Evolutionary conservation across 2,113 vertebrate species (phyloP).

Genomic region (Thryonomys swinderianus): DNA sequence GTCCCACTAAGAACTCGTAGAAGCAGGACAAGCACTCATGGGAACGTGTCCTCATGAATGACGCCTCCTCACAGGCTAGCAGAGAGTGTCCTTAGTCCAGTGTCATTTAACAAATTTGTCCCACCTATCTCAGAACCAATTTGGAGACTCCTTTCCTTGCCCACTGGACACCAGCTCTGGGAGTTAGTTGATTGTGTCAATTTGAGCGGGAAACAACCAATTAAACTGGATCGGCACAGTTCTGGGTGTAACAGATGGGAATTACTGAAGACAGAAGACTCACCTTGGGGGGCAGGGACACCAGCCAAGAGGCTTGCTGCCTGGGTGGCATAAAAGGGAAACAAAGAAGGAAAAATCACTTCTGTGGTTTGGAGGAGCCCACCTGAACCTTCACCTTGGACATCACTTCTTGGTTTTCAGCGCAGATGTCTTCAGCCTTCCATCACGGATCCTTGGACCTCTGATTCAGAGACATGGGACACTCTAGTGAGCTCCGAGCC

Average conservation of each 20-base stretch:
- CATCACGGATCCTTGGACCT: not conserved
- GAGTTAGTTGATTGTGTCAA: not conserved
- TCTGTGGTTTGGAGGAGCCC: not conserved
- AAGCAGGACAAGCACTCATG: not conserved
- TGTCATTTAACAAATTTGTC: not conserved
- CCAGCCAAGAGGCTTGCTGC: not conserved
- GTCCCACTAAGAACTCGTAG: too few species aligned
- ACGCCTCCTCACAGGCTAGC: not conserved
- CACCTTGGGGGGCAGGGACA: not conserved
- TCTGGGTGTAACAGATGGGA: not conserved
- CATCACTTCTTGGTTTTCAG: not conserved
- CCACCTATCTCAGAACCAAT: accelerated
- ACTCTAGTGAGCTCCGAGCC: not conserved
- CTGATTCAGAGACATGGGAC: not conserved
- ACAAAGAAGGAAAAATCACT: not conserved
- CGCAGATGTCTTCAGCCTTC: not conserved
- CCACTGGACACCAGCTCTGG: too few species aligned
- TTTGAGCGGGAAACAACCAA: not conserved
- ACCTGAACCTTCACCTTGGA: not conserved
- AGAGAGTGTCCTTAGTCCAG: not conserved
- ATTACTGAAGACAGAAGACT: not conserved
- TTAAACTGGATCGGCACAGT: not conserved
- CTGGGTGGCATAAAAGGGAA: not conserved
- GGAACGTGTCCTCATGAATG: not conserved
- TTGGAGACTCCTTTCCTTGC: not conserved